Base-by-base conservation (phyloP, 2,797 vertebrate genomes). In the Aeoliscus strigatus region DNA sequence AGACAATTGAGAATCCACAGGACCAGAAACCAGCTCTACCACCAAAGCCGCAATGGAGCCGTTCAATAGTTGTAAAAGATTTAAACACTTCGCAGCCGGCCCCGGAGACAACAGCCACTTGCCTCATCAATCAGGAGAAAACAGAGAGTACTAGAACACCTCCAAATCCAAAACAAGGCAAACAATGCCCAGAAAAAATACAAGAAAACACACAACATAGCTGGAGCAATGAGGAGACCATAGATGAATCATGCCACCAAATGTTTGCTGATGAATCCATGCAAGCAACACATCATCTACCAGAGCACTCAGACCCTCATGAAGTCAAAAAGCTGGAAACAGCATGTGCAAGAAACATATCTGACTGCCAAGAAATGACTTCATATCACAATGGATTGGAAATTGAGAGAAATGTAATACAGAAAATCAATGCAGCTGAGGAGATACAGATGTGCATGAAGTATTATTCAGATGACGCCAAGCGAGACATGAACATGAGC, bases 71-170 rank as follows among this genome's bases (percentile, higher is more conserved):
- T 42, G 47, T 59, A 17, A 54, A 78, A 23, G 51, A 79, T 15
- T 68, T 69, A 44, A 82, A 71, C 62, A 39, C 28, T 17, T 28
- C 39, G 12, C 79, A 82, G n/a, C n/a, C n/a, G n/a, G n/a, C 78
- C 28, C 81, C 83, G 28, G 82, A 90, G 48, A n/a, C n/a, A n/a
- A n/a, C n/a, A n/a, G 88, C 86, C 46, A 65, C 83, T 38, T 79
- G 75, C 2, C 62, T 81, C 54, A 33, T 70, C 32, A 64, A 55
- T n/a, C n/a, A n/a, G 70, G 0, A 68, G 57, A 58, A 29, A 6
- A 21, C 40, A 25, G 52, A 66, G 42, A 57, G 9, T 3, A 24
- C 62, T 50, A 55, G 24, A 43, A 63, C 51, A 54, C 66, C 41
- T 55, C 37, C 35, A 18, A 66, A 68, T 54, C 23, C 36, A n/a